phyloP scores from a whole-genome alignment of 2,797 vertebrate species.

The Toxotes lorentzi region DNA sequence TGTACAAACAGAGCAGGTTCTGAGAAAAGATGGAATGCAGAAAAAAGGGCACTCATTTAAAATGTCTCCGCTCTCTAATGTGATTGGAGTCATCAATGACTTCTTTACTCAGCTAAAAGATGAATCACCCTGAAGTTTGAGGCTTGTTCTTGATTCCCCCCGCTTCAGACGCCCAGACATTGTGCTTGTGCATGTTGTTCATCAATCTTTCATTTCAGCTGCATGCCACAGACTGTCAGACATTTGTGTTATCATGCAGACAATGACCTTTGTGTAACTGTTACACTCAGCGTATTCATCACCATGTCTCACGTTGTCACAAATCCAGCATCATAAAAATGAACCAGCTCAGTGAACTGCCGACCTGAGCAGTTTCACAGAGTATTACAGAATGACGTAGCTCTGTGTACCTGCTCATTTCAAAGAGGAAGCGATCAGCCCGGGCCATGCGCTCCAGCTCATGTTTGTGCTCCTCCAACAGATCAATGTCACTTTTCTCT shows the following conservation, averaged over 20 bases:
- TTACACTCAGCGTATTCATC: background rate
- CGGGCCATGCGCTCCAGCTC: slow-evolving; percentile 97
- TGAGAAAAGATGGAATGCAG: slow-evolving; percentile 13
- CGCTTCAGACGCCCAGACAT: slow-evolving; percentile 4
- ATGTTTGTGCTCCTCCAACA: slow-evolving; percentile 96
- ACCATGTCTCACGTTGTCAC: background rate
- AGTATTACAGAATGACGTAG: background rate
- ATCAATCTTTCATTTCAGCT: background rate
- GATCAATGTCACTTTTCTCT: slow-evolving; percentile 94
- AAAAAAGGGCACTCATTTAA: slow-evolving; percentile 17
- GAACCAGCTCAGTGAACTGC: background rate
- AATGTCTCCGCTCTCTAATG: slow-evolving; percentile 27
- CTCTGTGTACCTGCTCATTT: slow-evolving; percentile 94
- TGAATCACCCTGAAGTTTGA: slow-evolving; percentile 22
- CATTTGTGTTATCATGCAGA: background rate
- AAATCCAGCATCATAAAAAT: background rate
- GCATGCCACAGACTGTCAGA: background rate
- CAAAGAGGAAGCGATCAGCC: slow-evolving; percentile 96
- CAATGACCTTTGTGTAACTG: background rate
- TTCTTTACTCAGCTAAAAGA: slow-evolving; percentile 31
- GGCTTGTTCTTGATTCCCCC: slow-evolving; percentile 12
- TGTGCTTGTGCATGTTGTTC: slow-evolving; percentile 3
- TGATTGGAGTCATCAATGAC: slow-evolving; percentile 17
- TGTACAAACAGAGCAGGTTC: slow-evolving; percentile 32
- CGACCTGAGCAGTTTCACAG: background rate